Evolutionary conservation across 2,888 invertebrate species (phyloP), one percentile per base, ranked within the genome.

Genomic region (Melanostoma scalare): DNA sequence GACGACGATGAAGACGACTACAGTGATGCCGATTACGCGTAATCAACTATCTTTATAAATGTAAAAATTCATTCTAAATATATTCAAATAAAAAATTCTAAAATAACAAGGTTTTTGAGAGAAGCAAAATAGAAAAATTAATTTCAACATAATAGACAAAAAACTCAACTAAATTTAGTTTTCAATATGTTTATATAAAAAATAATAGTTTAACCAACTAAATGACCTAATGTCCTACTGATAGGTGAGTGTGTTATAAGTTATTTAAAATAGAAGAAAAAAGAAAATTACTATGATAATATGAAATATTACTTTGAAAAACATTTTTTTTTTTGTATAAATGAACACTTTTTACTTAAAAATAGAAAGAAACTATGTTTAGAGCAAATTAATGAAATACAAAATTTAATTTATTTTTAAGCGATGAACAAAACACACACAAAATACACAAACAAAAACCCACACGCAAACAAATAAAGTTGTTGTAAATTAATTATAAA

Each of bases 1-100:
- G 93, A 93, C 84, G 93, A 93, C 82, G 94, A 94, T 85, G 94
- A 93, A 87, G 94, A 94, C 88, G 93, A 94, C 90, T 93, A 91
- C 89, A 94, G 94, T 92, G 94, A 94, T 89, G 89, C 89, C 76
- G 90, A 90, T 76, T 93, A 93, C 86, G 76, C 78, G 69, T 81
- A 80, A 85, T 80, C 61, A 80, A 6, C 38, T 60, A 58, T 61
- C 9, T 55, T 65, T 30, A 10, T 48, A 9, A 20, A 48, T 48
- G 36, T 38, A 50, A 60, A 42, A 76, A 50, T 40, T 48, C 65
- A 42, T 69, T 79, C 63, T 44, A 61, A 67, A 56, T 50, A 63
- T 61, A 20, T 68, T 48, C 42, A 56, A 80, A 50, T 8, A 52
- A 75, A 50, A 65, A 36, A 48, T 38, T 36, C 40, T 50, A 8